phyloP scores from a whole-genome alignment of 2,113 vertebrate species.

The Centrocercus urophasianus region DNA sequence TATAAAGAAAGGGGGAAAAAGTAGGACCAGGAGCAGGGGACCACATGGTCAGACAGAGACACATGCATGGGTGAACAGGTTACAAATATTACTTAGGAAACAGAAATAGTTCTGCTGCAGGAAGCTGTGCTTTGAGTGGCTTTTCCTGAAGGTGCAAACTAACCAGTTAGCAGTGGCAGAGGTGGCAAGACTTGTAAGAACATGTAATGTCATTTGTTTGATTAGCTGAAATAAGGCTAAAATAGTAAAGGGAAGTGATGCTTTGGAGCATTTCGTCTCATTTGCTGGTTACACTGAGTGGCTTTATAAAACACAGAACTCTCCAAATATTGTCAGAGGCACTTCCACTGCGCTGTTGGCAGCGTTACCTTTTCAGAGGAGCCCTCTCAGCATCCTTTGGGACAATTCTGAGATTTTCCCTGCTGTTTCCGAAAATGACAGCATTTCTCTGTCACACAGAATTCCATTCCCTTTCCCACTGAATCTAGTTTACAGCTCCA shows the following conservation, averaged over 20 bases:
- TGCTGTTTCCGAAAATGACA: too few relatives aligned
- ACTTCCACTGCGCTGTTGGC: too few relatives aligned
- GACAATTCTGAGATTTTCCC: too few relatives aligned
- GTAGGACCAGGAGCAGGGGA: fast-evolving
- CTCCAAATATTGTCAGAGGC: neutral
- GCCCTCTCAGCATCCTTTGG: too few relatives aligned
- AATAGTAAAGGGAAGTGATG: neutral
- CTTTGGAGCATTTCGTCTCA: neutral
- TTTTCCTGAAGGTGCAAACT: neutral
- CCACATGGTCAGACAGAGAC: neutral
- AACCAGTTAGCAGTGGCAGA: neutral
- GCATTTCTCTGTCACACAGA: too few relatives aligned
- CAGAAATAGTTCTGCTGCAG: neutral
- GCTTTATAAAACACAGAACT: neutral
- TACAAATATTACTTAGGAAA: neutral
- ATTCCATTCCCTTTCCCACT: too few relatives aligned
- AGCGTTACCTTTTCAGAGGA: too few relatives aligned
- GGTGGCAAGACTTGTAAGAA: neutral
- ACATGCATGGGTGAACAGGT: fast-evolving
- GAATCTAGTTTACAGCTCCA: too few relatives aligned
- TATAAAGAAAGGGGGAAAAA: neutral
- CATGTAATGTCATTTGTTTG: neutral
- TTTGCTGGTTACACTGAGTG: neutral
- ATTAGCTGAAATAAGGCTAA: neutral
- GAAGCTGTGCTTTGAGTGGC: neutral